Conservation (phyloP, 2,113 vertebrate genomes). For the Chaetorhynchus papuensis region DNA sequence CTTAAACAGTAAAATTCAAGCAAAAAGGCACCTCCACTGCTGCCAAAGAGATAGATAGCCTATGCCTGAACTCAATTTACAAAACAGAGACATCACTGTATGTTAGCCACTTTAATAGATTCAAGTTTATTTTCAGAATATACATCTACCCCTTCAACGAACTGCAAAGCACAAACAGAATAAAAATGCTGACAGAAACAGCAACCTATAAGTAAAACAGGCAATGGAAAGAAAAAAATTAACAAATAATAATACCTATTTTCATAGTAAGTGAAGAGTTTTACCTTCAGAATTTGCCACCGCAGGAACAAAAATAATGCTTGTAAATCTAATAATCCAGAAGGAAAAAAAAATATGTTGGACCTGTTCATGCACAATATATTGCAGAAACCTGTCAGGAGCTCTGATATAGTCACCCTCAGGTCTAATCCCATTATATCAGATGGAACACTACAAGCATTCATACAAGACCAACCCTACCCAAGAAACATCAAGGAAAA, state of each 20-base stretch:
- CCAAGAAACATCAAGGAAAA: slow-evolving; percentile 52
- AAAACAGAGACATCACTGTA: slow-evolving; percentile 78
- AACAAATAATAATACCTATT: slow-evolving; percentile 13
- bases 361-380: slow-evolving; percentile 7
- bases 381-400: slow-evolving; percentile 37
- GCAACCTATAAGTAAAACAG: slow-evolving; percentile 30
- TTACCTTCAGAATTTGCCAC: slow-evolving; percentile 8
- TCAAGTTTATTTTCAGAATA: slow-evolving; percentile 78
- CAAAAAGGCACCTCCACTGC: slow-evolving; percentile 70
- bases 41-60: slow-evolving; percentile 82
- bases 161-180: slow-evolving; percentile 65
- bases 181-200: slow-evolving; percentile 59
- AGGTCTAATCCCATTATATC: slow-evolving; percentile 65
- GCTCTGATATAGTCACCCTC: slow-evolving; percentile 38
- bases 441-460: slow-evolving; percentile 50
- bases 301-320: not conserved
- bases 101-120: slow-evolving; percentile 79
- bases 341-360: not conserved
- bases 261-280: not conserved
- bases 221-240: slow-evolving; percentile 18
- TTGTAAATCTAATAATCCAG: slow-evolving; percentile 20
- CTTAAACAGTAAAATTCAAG: slow-evolving; percentile 78
- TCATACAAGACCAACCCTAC: slow-evolving; percentile 24
- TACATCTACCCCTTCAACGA: slow-evolving; percentile 69
- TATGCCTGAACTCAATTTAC: slow-evolving; percentile 80